Base-by-base conservation (phyloP, 1,140 invertebrate species). In the Aporrectodea caliginosa region DNA sequence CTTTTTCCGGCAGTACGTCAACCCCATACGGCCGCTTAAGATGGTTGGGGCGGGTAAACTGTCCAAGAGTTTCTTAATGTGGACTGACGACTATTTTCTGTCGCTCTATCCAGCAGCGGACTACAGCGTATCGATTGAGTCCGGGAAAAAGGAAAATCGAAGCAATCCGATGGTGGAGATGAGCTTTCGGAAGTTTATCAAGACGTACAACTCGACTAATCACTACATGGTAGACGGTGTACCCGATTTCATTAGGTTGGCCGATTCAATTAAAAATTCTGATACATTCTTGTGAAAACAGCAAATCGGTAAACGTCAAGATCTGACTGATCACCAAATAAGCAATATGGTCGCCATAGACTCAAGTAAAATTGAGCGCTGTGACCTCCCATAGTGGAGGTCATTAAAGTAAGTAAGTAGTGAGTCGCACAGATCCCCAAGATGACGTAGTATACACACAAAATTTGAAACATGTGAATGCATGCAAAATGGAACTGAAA, bases 81-180 rank as follows among this genome's bases (percentile, higher is more conserved):
- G 87, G 87, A 85, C 81, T 27, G 86, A 87, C 75, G 83, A 86
- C 69, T 87, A 88, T 79, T 86, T 87, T 69, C 70, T 84, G 29
- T 43, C 75, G 6, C 69, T 83, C 16, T 77, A 83, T 1, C 75
- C 83, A 32, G 81, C 84, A 2, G 71, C 76, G 27, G 78, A 84
- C 35, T 30, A 82, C 30, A 68, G 75, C 14, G 82, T 87, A n/a
- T 31, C 78, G 0, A 77, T 86, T 27, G 87, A 88, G 83, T 85
- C 83, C 0, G 77, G 32, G 43, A 88, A 88, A 77, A 88, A 88
- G 75, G 87, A 88, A 77, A 78, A 84, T 73, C 79, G 87, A 12
- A 68, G 73, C 34, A 81, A 84, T 80, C 58, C 78, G 29, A 78
- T 82, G 0, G 29, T 79, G n/a, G 32, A 73, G 27, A 84, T 88